Evolutionary conservation across 2,888 invertebrate genomes (phyloP).

Genomic region (Machimus atricapillus): DNA sequence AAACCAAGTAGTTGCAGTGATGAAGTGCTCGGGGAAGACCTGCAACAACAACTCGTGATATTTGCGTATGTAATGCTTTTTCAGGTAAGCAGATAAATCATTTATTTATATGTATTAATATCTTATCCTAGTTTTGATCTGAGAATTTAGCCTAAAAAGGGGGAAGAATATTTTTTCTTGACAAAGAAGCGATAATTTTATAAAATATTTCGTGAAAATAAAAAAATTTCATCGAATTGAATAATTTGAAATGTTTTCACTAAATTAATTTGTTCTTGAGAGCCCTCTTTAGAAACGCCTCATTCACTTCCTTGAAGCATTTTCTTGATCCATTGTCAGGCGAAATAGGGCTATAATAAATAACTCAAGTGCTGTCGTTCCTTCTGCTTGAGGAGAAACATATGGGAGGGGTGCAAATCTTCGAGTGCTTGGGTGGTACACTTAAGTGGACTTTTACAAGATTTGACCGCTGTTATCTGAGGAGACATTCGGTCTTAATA

Average conservation of each 20-base stretch:
- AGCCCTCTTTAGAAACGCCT: not conserved
- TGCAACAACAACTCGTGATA: too few relatives aligned
- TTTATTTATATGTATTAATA: too few relatives aligned
- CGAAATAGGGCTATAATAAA: conserved; percentile 15
- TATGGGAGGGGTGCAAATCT: not conserved
- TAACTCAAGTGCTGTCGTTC: not conserved
- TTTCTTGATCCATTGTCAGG: not conserved
- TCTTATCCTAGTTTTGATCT: too few relatives aligned
- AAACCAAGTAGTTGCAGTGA: too few relatives aligned
- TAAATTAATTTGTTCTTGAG: conserved; percentile 5
- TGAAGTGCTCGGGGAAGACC: too few relatives aligned
- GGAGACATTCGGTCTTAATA: not conserved
- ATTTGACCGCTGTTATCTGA: conserved; percentile 15
- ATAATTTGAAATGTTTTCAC: not conserved
- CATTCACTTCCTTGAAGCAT: not conserved
- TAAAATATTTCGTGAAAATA: too few relatives aligned
- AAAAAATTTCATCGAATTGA: not conserved
- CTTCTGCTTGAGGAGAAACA: not conserved
- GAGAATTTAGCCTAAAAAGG: too few relatives aligned
- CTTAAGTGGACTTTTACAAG: conserved; percentile 18
- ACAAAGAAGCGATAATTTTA: too few relatives aligned
- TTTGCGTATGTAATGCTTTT: too few relatives aligned
- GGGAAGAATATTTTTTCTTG: too few relatives aligned
- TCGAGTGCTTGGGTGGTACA: not conserved
- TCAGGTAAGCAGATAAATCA: too few relatives aligned